A percentile compares a stretch with the other conserved stretches of the same genome.
Conservation (phyloP, 2,888 invertebrate genomes). For the Tipula vernalis region DNA sequence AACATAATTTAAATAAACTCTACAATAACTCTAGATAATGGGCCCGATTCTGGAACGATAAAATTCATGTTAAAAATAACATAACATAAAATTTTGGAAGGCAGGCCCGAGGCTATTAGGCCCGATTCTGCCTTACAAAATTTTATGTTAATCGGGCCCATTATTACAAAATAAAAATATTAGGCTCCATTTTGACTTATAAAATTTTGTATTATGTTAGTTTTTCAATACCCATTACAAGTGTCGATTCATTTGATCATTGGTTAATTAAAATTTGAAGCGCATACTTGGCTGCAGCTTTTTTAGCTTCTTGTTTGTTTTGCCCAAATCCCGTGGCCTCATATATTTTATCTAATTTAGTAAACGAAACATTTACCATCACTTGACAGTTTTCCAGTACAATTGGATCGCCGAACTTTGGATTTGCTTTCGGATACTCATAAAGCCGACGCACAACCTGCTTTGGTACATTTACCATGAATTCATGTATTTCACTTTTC, state of each 20-base stretch:
- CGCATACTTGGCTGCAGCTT: conserved; percentile 68
- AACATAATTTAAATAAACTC: too few species aligned
- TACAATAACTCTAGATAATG: too few species aligned
- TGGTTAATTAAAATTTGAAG: conserved; percentile 26
- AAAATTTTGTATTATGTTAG: too few species aligned
- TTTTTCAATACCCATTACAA: too few species aligned
- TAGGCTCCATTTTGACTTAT: too few species aligned
- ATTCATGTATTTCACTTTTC: conserved; percentile 72
- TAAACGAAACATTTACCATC: conserved; percentile 50
- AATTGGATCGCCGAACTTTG: conserved; percentile 41
- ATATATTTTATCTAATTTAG: conserved; percentile 42
- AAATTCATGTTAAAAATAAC: too few species aligned
- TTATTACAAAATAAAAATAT: too few species aligned
- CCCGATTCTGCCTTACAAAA: too few species aligned
- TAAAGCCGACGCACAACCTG: conserved; percentile 78
- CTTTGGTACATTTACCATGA: conserved; percentile 71
- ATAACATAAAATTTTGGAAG: too few species aligned
- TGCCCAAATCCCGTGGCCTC: conserved; percentile 56
- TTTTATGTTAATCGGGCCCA: too few species aligned
- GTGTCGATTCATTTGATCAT: neutral
- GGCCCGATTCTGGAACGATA: too few species aligned
- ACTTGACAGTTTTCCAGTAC: conserved; percentile 30
- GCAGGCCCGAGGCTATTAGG: too few species aligned
- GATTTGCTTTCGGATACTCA: conserved; percentile 68
- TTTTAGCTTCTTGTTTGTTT: conserved; percentile 58